Evolutionary conservation across 2,113 vertebrate species (phyloP), one percentile per base, ranked within the genome.

Genomic region (Herpailurus yagouaroundi): DNA sequence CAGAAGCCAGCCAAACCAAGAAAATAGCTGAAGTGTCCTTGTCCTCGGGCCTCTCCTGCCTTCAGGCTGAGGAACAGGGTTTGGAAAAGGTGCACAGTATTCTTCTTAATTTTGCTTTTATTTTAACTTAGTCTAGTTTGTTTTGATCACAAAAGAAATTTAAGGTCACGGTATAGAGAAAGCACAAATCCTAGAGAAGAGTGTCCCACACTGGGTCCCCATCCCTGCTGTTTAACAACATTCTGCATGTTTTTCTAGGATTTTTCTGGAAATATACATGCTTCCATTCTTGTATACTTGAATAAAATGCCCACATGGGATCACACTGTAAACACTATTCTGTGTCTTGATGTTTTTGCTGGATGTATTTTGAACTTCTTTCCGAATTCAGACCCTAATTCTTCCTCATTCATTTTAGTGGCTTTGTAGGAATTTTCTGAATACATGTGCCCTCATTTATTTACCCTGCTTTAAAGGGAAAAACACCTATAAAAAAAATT

Each of bases 351-450:
- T 14, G 8, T 82, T 85, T 96, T 81, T 14, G 38, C 36, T 69
- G 79, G 73, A n/a, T 92, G 95, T 91, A 55, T 84, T n/a, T 83
- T 79, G 6, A 14, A 33, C 50, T 81, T 81, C 41, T 50, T 92
- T 92, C 69, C 50, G 84, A 25, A 66, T 60, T 50, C 45, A 77
- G 55, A 81, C 31, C 12, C 89, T 27, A 41, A 96, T 97, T 94
- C 64, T 81, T 18, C 25, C 19, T 87, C 66, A n/a, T 95, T 85
- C 29, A 63, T 86, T 87, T 93, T 82, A 94, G 82, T 89, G 66
- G 21, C 31, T 82, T 23, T 41, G 3, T 84, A 41, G 84, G 68
- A 85, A 88, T 93, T 36, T 89, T 23, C 69, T 64, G 45, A 92
- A 84, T 91, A 69, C 16, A 6, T 63, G 29, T 81, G 36, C 31